Percentiles rank a stretch among this genome's conserved stretches.
These are phyloP conservation scores for Iphiclides podalirius DNA, from an alignment of 2,888 invertebrate species.

Conservation along the genomic window DNA sequence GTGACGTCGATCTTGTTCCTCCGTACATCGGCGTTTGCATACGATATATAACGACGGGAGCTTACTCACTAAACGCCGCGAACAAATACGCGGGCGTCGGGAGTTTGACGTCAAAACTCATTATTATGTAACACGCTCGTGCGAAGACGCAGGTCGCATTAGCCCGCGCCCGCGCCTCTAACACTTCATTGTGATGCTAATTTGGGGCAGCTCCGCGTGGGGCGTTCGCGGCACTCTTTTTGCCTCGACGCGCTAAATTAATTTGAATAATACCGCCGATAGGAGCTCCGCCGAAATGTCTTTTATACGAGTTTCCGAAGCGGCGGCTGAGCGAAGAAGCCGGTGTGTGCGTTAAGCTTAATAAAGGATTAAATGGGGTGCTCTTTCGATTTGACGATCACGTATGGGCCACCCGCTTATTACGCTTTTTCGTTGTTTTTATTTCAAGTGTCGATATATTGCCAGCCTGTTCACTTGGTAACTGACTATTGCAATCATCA, in stretches of 20 bases:
- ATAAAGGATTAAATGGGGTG: constrained; percentile 45
- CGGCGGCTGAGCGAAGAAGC: constrained; percentile 52
- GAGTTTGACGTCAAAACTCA: constrained; percentile 69
- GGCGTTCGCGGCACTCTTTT: constrained; percentile 65
- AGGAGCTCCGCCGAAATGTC: constrained; percentile 66
- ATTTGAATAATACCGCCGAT: constrained; percentile 77
- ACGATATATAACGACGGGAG: constrained; percentile 49
- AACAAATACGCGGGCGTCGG: constrained; percentile 60
- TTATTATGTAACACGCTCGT: constrained; percentile 68
- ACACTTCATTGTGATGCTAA: constrained; percentile 79
- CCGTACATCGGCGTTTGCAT: constrained; percentile 27
- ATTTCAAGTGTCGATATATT: no score
- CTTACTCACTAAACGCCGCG: constrained; percentile 46
- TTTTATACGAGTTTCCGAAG: constrained; percentile 70
- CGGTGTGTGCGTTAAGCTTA: constrained; percentile 52
- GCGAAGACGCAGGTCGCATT: constrained; percentile 68
- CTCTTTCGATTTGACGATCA: constrained; percentile 37
- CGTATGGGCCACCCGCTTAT: constrained; percentile 33
- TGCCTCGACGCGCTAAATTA: constrained; percentile 74
- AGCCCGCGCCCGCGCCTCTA: constrained; percentile 66
- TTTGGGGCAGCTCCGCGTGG: constrained; percentile 52
- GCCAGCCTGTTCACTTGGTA: no score
- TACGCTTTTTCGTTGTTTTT: no score
- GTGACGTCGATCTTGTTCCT: no score
- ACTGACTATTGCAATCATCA: no score